Evolutionary conservation across 2,888 invertebrate genomes (phyloP).

Genomic region (Falcaria lacertinaria): DNA sequence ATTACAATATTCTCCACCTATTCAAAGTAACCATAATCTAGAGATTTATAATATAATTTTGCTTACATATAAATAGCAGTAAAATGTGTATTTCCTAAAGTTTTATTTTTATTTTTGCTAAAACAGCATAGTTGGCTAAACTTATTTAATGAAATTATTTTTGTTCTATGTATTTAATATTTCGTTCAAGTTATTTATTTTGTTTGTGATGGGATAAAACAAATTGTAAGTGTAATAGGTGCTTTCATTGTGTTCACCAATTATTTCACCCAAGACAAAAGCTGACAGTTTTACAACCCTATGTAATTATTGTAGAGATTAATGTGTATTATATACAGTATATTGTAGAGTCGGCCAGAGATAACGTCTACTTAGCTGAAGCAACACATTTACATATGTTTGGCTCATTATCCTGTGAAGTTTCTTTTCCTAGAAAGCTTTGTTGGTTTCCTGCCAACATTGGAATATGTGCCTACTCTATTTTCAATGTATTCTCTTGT

Average conservation of each 20-base stretch:
- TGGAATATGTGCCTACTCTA: slow-evolving; percentile 17
- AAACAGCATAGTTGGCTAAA: too few relatives aligned
- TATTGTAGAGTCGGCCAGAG: background rate
- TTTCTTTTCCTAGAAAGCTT: slow-evolving; percentile 50
- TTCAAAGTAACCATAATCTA: too few relatives aligned
- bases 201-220: background rate
- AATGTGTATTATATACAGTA: background rate
- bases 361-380: background rate
- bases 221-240: too few relatives aligned
- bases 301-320: background rate
- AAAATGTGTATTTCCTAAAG: too few relatives aligned
- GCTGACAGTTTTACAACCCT: background rate
- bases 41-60: too few relatives aligned
- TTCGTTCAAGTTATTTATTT: too few relatives aligned
- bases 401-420: slow-evolving; percentile 45
- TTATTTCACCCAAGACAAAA: background rate
- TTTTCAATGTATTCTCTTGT: slow-evolving; percentile 27
- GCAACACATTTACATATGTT: slow-evolving; percentile 37
- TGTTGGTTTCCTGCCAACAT: slow-evolving; percentile 52
- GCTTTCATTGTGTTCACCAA: background rate
- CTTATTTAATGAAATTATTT: too few relatives aligned
- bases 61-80: too few relatives aligned
- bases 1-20: too few relatives aligned
- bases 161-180: too few relatives aligned
- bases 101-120: too few relatives aligned